Conservation (phyloP, 2,888 invertebrate genomes). For the Erebia aethiops region DNA sequence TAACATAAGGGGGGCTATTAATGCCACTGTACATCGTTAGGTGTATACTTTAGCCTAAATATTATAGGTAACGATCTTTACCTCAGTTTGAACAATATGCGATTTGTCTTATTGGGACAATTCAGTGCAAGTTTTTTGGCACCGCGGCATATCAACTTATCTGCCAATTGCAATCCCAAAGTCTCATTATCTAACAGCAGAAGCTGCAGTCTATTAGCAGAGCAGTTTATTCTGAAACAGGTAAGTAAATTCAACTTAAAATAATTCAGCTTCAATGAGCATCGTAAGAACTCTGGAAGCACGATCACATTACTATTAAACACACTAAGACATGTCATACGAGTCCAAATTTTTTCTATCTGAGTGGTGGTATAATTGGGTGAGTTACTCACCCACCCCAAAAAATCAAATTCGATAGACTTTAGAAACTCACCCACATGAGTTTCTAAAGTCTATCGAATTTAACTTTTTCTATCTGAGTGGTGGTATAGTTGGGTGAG, state of each 20-base stretch:
- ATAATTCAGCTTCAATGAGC: not conserved
- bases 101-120: constrained; percentile 35
- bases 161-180: constrained; percentile 50
- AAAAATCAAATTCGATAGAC: too few species aligned
- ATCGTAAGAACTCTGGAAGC: not conserved
- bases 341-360: too few species aligned
- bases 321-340: too few species aligned
- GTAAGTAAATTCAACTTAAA: constrained; percentile 5
- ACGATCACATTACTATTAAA: too few species aligned
- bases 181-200: constrained; percentile 49
- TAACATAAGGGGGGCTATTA: too few species aligned
- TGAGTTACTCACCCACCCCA: too few species aligned
- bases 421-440: too few species aligned
- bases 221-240: constrained; percentile 28
- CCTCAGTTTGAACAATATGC: constrained; percentile 40
- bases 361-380: too few species aligned
- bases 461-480: too few species aligned
- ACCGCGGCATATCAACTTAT: constrained; percentile 53
- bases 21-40: not conserved
- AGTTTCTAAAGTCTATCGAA: too few species aligned
- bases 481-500: too few species aligned
- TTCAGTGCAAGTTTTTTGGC: constrained; percentile 51
- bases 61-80: constrained; percentile 32
- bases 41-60: not conserved
- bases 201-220: constrained; percentile 36